A percentile compares a stretch with the other conserved stretches of the same genome.
Evolutionary conservation across 2,113 vertebrate species (phyloP).

Genomic region (Madoqua kirkii): DNA sequence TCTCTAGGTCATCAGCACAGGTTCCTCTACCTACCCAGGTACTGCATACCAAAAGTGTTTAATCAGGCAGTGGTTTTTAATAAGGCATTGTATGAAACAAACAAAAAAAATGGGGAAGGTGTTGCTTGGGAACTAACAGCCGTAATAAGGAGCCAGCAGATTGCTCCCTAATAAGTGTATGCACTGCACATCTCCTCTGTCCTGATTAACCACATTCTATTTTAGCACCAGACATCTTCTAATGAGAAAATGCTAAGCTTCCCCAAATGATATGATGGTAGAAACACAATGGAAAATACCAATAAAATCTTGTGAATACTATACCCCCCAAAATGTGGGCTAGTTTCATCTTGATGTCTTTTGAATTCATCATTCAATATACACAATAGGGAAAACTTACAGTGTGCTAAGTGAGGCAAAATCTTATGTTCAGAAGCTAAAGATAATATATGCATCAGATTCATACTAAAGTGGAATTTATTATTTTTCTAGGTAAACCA

Average conservation of each 20-base stretch:
- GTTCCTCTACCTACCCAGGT: not conserved
- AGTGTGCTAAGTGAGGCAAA: not conserved
- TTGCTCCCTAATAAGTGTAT: not conserved
- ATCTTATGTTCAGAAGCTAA: not conserved
- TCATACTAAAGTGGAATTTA: not conserved
- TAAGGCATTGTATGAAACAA: not conserved
- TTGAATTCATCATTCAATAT: not conserved
- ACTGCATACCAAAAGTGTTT: not conserved
- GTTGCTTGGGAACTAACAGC: not conserved
- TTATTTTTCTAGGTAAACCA: slow-evolving; percentile 32
- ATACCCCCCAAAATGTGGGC: not conserved
- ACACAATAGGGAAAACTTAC: not conserved
- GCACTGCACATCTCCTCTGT: not conserved
- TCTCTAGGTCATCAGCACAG: not conserved
- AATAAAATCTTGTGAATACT: not conserved
- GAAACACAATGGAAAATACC: slow-evolving; percentile 32
- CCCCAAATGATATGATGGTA: slow-evolving; percentile 21
- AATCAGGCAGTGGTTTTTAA: not conserved
- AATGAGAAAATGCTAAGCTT: slow-evolving; percentile 46
- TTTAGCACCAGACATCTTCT: slow-evolving; percentile 43
- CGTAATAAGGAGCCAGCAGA: not conserved
- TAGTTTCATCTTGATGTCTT: not conserved
- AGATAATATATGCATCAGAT: not conserved
- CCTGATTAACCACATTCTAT: slow-evolving; percentile 37
- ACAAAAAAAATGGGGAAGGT: not conserved